Evolutionary conservation across 2,888 invertebrate species (phyloP), one percentile per base, ranked within the genome.

Genomic region (Clepsis dumicolana): DNA sequence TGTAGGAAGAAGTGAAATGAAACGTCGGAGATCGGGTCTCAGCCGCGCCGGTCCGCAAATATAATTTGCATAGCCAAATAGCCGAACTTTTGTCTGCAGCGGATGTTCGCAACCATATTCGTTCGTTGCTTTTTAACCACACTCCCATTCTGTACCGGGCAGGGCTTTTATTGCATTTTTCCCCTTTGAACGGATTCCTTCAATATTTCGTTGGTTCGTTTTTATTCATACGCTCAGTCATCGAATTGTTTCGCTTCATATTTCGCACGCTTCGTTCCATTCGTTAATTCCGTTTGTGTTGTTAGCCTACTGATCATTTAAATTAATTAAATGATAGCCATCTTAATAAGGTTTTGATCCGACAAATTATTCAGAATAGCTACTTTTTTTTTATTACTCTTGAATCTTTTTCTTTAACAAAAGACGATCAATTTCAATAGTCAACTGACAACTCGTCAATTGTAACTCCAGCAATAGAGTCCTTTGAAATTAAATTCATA

Each of bases 31-130:
- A 93, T 93, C 91, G 90, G 86, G 88, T 88, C 90, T 86, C 88
- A 84, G 84, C 83, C 87, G 87, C 85, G 66, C 44, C 88, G 88
- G 94, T 94, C 93, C 88, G 94, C 93, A 94, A 94, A 94, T 94
- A 93, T 93, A 94, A 94, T 94, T 94, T 94, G 94, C 94, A 94
- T 94, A 93, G 91, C 83, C 93, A 93, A 94, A 91, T 94, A 93
- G 91, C 86, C 89, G 79, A 89, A 93, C 91, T 90, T 92, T 92
- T 91, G 93, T 92, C 90, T 92, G 92, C 88, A 86, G 81, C 91
- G 90, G 91, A 90, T 90, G 90, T 90, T 92, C 88, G 89, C 87
- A 88, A 89, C 90, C 93, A 91, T 92, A 92, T 91, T 90, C 93
- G 91, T 88, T 88, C 86, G 90, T 91, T 89, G 90, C 91, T 93